These are phyloP conservation scores for Physella acuta DNA, from an alignment of 1,140 invertebrate species.

Conservation along the genomic window DNA sequence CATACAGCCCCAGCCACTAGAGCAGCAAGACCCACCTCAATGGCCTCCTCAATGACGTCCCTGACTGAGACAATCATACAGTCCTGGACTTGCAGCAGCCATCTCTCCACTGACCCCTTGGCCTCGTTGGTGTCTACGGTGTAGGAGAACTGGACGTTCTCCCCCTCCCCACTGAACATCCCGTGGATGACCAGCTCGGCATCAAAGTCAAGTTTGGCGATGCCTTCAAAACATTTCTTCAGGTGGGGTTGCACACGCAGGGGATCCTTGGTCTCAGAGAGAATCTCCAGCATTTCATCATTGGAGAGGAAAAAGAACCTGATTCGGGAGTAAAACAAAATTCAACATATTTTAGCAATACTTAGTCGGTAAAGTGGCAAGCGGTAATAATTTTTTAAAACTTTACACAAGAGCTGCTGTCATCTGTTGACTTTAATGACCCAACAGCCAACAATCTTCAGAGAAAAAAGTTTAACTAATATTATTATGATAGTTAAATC, in stretches of 20 bases:
- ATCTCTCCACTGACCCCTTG: constrained; percentile 61
- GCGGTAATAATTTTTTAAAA: too few relatives aligned
- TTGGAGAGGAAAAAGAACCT: constrained; percentile 63
- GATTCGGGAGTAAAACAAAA: constrained; percentile 1
- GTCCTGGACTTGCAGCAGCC: constrained; percentile 61
- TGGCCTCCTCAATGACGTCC: constrained; percentile 53
- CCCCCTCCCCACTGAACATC: constrained; percentile 61
- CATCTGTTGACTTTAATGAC: too few relatives aligned
- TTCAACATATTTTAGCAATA: too few relatives aligned
- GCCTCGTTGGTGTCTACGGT: constrained; percentile 58
- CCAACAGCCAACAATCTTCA: too few relatives aligned
- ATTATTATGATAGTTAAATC: too few relatives aligned
- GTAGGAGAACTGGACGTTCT: constrained; percentile 41
- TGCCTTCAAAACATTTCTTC: constrained; percentile 63
- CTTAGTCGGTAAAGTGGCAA: too few relatives aligned
- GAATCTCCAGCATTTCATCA: constrained; percentile 62
- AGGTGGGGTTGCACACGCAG: constrained; percentile 61
- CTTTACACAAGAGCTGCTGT: too few relatives aligned
- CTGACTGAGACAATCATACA: constrained; percentile 58
- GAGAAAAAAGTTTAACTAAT: too few relatives aligned
- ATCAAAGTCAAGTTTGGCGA: constrained; percentile 60
- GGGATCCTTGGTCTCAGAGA: constrained; percentile 62
- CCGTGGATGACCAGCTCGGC: constrained; percentile 57
- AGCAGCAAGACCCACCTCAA: constrained; percentile 49
- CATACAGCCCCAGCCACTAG: too few relatives aligned